These are phyloP conservation scores for Noctua janthina DNA, from an alignment of 2,888 invertebrate species.

Conservation along the genomic window DNA sequence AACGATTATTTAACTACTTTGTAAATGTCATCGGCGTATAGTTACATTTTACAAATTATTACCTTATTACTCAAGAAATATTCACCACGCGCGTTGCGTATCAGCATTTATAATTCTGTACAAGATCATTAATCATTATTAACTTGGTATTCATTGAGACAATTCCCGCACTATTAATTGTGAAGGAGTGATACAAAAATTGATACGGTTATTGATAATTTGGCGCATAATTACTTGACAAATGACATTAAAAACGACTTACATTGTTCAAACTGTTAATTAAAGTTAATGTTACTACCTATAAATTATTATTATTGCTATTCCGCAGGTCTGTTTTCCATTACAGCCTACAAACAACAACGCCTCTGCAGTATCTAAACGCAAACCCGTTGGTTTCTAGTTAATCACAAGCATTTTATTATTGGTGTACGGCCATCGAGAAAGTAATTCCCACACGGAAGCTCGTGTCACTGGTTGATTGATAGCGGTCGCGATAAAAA, in stretches of 20 bases:
- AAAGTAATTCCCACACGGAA: slow-evolving; percentile 86
- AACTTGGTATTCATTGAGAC: slow-evolving; percentile 75
- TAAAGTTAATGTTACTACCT: slow-evolving; percentile 29
- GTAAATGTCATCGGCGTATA: slow-evolving; percentile 77
- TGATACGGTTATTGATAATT: slow-evolving; percentile 56
- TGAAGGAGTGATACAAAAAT: slow-evolving; percentile 63
- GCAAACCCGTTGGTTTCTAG: slow-evolving; percentile 55
- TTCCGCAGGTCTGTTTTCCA: slow-evolving; percentile 32
- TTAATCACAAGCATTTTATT: slow-evolving; percentile 62
- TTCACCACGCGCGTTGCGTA: slow-evolving; percentile 74
- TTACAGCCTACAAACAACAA: slow-evolving; percentile 35
- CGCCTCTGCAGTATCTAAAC: slow-evolving; percentile 48
- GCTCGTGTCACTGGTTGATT: slow-evolving; percentile 83
- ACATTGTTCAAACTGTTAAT: slow-evolving; percentile 32
- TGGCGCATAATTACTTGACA: slow-evolving; percentile 42
- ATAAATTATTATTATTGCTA: slow-evolving; percentile 10
- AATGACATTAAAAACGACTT: slow-evolving; percentile 39
- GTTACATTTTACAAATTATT: slow-evolving; percentile 79
- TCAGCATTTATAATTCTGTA: slow-evolving; percentile 81
- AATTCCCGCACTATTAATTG: slow-evolving; percentile 66
- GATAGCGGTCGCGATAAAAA: slow-evolving; percentile 85
- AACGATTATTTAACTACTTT: slow-evolving; percentile 75
- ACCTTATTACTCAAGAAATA: slow-evolving; percentile 76
- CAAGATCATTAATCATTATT: slow-evolving; percentile 82
- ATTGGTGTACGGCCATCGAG: slow-evolving; percentile 67